Percentiles rank a stretch among this genome's conserved stretches.
Evolutionary conservation across 1,140 invertebrate genomes (phyloP).

Genomic region (Diabrotica virgifera): DNA sequence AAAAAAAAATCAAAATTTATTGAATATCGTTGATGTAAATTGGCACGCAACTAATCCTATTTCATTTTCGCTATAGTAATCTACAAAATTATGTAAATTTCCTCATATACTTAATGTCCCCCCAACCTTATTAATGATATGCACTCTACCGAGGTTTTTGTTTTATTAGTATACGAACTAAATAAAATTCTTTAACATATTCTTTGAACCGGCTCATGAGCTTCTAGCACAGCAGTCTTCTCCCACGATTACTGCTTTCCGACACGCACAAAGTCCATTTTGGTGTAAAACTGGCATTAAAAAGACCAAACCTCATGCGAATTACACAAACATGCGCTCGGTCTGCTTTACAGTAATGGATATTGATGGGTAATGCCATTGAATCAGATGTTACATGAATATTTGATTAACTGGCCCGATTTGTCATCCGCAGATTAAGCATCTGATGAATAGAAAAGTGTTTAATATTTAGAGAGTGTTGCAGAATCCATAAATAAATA

Average conservation of each 20-base stretch:
- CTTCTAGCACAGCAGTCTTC: slow-evolving; percentile 12
- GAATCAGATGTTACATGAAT: slow-evolving; percentile 13
- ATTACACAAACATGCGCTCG: slow-evolving; percentile 19
- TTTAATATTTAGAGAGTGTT: neutral
- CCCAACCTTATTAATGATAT: no score
- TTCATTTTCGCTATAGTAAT: no score
- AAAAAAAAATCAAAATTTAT: no score
- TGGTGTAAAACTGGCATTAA: slow-evolving; percentile 26
- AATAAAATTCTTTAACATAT: neutral
- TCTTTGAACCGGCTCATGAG: neutral
- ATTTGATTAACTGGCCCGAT: slow-evolving; percentile 22
- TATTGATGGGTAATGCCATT: slow-evolving; percentile 14
- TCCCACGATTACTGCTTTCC: slow-evolving; percentile 26
- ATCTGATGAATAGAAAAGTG: slow-evolving; percentile 7
- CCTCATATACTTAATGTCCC: no score
- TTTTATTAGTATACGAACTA: no score
- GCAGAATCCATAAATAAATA: no score
- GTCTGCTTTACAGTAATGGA: slow-evolving; percentile 18
- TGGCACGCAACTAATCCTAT: no score
- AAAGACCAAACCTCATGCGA: slow-evolving; percentile 16
- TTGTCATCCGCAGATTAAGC: slow-evolving; percentile 20
- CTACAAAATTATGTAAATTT: no score
- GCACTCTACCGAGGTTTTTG: no score
- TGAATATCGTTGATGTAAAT: no score
- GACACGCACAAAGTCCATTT: slow-evolving; percentile 30